Percentiles rank a stretch among this genome's conserved stretches.
phyloP scores from a whole-genome alignment of 1,140 invertebrate species.

The Drosophila pruinosa region DNA sequence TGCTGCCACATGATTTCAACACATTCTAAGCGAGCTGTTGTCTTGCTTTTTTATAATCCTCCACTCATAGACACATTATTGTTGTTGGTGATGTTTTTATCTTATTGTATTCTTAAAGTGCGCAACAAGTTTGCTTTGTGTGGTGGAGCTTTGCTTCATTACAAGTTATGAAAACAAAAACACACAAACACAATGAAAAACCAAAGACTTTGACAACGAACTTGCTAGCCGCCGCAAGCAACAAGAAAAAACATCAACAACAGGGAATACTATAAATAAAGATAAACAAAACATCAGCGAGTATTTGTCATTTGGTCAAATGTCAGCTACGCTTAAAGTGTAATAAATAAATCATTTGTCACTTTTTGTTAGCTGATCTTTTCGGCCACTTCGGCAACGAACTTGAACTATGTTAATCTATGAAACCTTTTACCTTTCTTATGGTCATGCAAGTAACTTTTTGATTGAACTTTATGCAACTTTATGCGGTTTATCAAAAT shows the following conservation, averaged over 20 bases:
- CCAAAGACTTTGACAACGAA: slow-evolving; percentile 77
- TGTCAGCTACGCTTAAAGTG: slow-evolving; percentile 61
- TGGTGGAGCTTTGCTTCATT: slow-evolving; percentile 25
- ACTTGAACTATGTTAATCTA: slow-evolving; percentile 73
- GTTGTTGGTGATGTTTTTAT: slow-evolving; percentile 6
- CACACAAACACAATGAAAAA: slow-evolving; percentile 29
- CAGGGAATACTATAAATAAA: background rate
- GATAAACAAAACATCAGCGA: slow-evolving; percentile 41
- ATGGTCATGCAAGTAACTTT: background rate
- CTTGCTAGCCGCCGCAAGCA: slow-evolving; percentile 38
- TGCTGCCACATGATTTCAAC: slow-evolving; percentile 63
- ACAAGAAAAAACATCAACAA: background rate
- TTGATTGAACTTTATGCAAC: slow-evolving; percentile 27
- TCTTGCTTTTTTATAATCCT: slow-evolving; percentile 8
- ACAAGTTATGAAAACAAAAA: slow-evolving; percentile 40
- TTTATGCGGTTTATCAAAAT: slow-evolving; percentile 1
- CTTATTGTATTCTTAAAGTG: slow-evolving; percentile 38
- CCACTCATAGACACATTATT: background rate
- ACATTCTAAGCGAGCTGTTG: slow-evolving; percentile 61
- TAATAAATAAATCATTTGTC: slow-evolving; percentile 71
- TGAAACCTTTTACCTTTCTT: slow-evolving; percentile 20
- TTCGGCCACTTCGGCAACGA: slow-evolving; percentile 47
- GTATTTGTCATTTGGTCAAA: slow-evolving; percentile 62
- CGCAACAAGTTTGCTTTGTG: slow-evolving; percentile 43
- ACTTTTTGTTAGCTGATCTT: slow-evolving; percentile 30